These are phyloP conservation scores for Rachycentron canadum DNA, from an alignment of 2,797 vertebrate species.

Conservation along the genomic window DNA sequence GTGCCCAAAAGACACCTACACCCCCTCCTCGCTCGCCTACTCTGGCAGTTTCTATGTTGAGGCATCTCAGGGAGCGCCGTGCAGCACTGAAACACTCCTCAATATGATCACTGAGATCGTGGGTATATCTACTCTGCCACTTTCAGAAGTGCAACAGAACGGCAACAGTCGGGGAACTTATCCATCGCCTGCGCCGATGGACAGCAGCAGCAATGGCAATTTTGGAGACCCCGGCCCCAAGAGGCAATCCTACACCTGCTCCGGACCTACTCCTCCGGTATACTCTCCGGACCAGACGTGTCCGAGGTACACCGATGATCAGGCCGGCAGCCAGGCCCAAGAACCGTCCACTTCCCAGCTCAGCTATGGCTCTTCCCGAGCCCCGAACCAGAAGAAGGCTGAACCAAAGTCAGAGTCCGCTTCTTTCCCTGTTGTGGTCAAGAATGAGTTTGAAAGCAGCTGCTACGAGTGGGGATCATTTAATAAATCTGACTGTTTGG, in stretches of 20 bases:
- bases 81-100: conserved; percentile 96
- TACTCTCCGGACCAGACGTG: conserved; percentile 87
- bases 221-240: conserved; percentile 81
- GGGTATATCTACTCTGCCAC: conserved; percentile 92
- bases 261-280: conserved; percentile 75
- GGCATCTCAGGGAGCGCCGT: conserved; percentile 92
- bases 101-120: conserved; percentile 98
- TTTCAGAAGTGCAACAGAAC: conserved; percentile 87
- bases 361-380: conserved; percentile 75
- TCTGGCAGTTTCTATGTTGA: conserved; percentile 99
- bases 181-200: conserved; percentile 76
- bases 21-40: conserved; percentile 92
- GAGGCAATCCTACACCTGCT: conserved; percentile 87
- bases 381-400: conserved; percentile 70
- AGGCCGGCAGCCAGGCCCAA: conserved; percentile 80
- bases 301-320: conserved; percentile 82
- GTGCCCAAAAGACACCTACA: conserved; percentile 85
- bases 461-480: conserved; percentile 93
- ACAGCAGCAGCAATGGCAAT: conserved; percentile 68
- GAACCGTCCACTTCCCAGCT: conserved; percentile 83
- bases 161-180: conserved; percentile 83
- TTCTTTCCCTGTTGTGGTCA: conserved; percentile 89
- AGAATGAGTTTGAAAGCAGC: conserved; percentile 91
- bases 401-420: conserved; percentile 85
- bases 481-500: conserved; percentile 85